Conservation (phyloP, 2,888 invertebrate species). For the Dynastes tityus region DNA sequence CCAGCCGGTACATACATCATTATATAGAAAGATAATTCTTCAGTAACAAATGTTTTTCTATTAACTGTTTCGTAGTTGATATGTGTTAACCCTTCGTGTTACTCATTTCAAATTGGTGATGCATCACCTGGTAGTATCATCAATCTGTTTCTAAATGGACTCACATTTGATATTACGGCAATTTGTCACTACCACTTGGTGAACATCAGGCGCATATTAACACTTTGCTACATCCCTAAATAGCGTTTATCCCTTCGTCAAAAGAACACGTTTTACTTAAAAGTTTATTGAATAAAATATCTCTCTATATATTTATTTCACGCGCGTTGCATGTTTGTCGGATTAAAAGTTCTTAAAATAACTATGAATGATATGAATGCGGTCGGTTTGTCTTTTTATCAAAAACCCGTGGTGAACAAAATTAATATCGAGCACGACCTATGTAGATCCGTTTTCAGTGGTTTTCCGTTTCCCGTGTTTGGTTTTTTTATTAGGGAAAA, state of each 20-base stretch:
- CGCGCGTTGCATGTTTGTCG: neutral
- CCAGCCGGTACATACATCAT: neutral
- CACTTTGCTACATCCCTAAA: slow-evolving; percentile 46
- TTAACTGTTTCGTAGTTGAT: slow-evolving; percentile 18
- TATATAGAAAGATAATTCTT: neutral
- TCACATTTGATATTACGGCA: slow-evolving; percentile 56
- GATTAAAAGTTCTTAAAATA: neutral
- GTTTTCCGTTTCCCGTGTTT: slow-evolving; percentile 65
- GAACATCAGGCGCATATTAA: slow-evolving; percentile 54
- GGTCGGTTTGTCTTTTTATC: slow-evolving; percentile 13
- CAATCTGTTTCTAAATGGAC: slow-evolving; percentile 55
- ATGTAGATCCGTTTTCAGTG: slow-evolving; percentile 63
- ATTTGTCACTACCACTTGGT: slow-evolving; percentile 57
- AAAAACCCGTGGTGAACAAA: slow-evolving; percentile 27
- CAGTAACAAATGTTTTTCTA: slow-evolving; percentile 19
- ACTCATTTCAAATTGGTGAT: slow-evolving; percentile 33
- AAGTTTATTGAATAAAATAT: neutral
- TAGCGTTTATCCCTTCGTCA: slow-evolving; percentile 23
- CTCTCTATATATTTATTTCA: neutral
- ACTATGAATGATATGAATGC: slow-evolving; percentile 23
- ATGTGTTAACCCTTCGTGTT: slow-evolving; percentile 22
- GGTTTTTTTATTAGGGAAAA: slow-evolving; percentile 55
- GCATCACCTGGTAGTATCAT: slow-evolving; percentile 58
- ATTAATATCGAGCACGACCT: slow-evolving; percentile 23
- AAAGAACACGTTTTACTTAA: neutral